These are phyloP conservation scores for Leptopilina clavipes DNA, from an alignment of 1,140 invertebrate species.

Conservation along the genomic window DNA sequence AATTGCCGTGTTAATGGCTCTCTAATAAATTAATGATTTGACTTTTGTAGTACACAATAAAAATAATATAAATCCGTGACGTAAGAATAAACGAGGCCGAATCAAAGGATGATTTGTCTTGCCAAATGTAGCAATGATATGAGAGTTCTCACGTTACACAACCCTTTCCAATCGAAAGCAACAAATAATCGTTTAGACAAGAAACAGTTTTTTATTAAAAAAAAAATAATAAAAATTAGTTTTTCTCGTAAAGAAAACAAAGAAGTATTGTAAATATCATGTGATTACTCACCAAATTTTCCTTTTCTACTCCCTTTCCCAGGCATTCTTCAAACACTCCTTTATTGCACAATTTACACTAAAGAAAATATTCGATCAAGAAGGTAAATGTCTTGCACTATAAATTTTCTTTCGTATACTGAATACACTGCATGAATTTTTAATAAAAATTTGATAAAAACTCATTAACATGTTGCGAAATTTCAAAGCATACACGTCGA, in stretches of 20 bases:
- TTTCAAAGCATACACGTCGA: conserved; percentile 71
- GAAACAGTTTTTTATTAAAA: no score
- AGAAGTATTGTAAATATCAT: conserved; percentile 20
- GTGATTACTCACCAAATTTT: conserved; percentile 65
- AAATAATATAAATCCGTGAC: conserved; percentile 38
- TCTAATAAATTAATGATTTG: neutral
- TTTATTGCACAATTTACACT: conserved; percentile 69
- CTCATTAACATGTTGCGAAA: conserved; percentile 74
- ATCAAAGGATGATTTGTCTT: conserved; percentile 43
- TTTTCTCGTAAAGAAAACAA: neutral
- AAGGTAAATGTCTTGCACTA: conserved; percentile 74
- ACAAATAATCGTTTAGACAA: no score
- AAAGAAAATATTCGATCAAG: conserved; percentile 70
- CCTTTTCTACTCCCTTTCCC: conserved; percentile 68
- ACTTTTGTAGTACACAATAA: neutral
- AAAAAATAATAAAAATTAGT: neutral
- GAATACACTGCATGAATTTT: conserved; percentile 71
- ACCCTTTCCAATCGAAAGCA: no score
- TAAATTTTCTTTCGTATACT: conserved; percentile 73
- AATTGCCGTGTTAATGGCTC: neutral
- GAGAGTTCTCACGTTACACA: neutral
- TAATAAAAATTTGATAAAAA: conserved; percentile 65
- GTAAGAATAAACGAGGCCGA: conserved; percentile 47
- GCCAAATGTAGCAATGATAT: neutral
- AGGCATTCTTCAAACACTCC: conserved; percentile 67